A percentile compares a stretch with the other conserved stretches of the same genome.
These are phyloP conservation scores for Tapera naevia DNA, from an alignment of 2,797 vertebrate genomes.

Conservation along the genomic window DNA sequence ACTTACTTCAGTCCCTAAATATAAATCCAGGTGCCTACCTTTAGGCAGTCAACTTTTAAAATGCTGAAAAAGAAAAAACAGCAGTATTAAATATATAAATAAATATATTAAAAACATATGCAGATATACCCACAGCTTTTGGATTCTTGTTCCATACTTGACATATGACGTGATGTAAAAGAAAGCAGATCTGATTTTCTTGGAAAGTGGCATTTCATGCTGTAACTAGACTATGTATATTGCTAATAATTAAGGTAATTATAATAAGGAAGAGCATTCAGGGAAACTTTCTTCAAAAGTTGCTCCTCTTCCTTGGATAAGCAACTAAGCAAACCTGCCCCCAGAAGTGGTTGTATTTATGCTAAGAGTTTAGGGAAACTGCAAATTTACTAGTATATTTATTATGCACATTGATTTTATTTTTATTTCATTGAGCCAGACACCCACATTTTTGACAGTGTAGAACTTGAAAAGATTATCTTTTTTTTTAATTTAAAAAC, in stretches of 20 bases:
- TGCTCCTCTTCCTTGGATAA: neutral
- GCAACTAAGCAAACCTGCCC: neutral
- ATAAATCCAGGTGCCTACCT: conserved; percentile 53
- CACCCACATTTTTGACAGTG: conserved; percentile 63
- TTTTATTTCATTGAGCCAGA: conserved; percentile 57
- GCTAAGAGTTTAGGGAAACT: conserved; percentile 16
- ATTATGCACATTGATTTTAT: conserved; percentile 57
- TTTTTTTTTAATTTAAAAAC: conserved; percentile 30
- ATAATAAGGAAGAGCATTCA: neutral
- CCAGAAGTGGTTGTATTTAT: neutral
- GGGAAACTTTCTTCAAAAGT: neutral
- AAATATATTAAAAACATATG: neutral
- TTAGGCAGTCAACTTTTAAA: conserved; percentile 23
- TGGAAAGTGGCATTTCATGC: neutral
- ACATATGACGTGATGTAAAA: neutral
- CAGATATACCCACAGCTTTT: neutral
- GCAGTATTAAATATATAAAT: neutral
- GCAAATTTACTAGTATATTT: conserved; percentile 11
- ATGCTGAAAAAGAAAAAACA: neutral
- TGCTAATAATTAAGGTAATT: conserved; percentile 7
- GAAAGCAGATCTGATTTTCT: neutral
- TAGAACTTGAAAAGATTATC: conserved; percentile 41
- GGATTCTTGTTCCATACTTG: neutral
- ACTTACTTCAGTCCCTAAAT: conserved; percentile 24
- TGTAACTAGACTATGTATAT: neutral